Conservation (phyloP, 2,888 invertebrate species). For the Nymphalis c-album region DNA sequence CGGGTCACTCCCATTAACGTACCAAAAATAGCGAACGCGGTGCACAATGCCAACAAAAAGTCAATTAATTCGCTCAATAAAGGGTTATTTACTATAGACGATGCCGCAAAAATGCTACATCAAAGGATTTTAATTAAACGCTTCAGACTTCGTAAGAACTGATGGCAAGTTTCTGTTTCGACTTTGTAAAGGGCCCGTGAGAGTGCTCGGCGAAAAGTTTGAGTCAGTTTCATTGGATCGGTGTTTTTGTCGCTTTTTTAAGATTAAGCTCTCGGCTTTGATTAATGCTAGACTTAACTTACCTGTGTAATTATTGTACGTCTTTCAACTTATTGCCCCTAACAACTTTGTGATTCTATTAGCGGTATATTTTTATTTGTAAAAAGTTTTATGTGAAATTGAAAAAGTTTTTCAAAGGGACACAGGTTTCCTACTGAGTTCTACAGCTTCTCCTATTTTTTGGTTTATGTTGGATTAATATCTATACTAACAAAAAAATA, state of each 20-base stretch:
- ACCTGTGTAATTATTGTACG: conserved; percentile 13
- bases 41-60: conserved; percentile 46
- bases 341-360: conserved; percentile 5
- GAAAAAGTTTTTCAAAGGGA: background rate
- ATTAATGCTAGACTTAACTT: conserved; percentile 27
- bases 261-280: conserved; percentile 22
- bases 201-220: conserved; percentile 26
- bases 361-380: background rate
- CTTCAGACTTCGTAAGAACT: conserved; percentile 27
- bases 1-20: conserved; percentile 16
- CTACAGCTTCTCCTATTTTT: background rate
- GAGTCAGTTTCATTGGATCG: conserved; percentile 15
- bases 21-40: conserved; percentile 18
- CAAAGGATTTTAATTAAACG: conserved; percentile 53
- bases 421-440: background rate
- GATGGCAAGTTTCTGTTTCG: conserved; percentile 23
- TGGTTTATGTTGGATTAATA: background rate
- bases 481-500: too few relatives aligned
- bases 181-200: conserved; percentile 28
- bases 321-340: conserved; percentile 14
- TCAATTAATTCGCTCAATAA: conserved; percentile 57
- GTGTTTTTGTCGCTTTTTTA: conserved; percentile 21
- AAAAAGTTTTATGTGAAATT: conserved; percentile 2
- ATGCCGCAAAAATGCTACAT: conserved; percentile 54
- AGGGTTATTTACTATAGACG: conserved; percentile 54